phyloP scores from a whole-genome alignment of 2,797 vertebrate genomes.

The Xerus rutilus region DNA sequence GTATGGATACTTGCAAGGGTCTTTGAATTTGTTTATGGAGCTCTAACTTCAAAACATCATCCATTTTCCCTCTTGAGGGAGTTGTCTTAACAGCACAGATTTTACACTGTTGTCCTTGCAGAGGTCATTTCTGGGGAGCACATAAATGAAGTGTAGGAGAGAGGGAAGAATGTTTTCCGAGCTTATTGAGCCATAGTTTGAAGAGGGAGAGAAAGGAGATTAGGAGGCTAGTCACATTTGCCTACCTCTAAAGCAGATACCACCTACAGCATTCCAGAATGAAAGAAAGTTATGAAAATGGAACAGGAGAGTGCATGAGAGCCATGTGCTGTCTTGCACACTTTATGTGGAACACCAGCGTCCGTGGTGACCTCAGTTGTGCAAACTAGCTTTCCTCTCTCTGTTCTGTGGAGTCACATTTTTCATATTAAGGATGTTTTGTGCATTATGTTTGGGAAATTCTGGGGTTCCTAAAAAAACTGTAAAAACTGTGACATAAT shows the following conservation, averaged over 20 bases:
- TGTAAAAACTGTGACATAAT: background rate
- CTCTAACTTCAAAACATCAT: background rate
- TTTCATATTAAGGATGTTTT: background rate
- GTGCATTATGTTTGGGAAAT: background rate
- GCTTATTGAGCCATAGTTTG: background rate
- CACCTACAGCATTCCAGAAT: background rate
- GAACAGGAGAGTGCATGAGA: background rate
- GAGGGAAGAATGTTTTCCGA: background rate
- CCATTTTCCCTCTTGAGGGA: background rate
- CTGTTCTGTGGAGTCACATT: background rate
- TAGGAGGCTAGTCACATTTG: background rate
- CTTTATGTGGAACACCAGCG: background rate
- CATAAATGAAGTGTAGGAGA: background rate
- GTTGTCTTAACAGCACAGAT: background rate
- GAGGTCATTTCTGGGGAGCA: background rate
- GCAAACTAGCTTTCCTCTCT: background rate
- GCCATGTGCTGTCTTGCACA: background rate
- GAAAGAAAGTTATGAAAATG: background rate
- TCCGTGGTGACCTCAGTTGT: background rate
- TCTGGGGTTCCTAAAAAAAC: background rate
- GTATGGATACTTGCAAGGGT: background rate
- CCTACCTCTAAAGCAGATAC: background rate
- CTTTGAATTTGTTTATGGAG: background rate
- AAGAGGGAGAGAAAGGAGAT: background rate
- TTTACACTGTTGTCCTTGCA: background rate